Percentiles rank a stretch among this genome's conserved stretches.
phyloP scores from a whole-genome alignment of 1,140 invertebrate species.

The Macrobrachium nipponense region DNA sequence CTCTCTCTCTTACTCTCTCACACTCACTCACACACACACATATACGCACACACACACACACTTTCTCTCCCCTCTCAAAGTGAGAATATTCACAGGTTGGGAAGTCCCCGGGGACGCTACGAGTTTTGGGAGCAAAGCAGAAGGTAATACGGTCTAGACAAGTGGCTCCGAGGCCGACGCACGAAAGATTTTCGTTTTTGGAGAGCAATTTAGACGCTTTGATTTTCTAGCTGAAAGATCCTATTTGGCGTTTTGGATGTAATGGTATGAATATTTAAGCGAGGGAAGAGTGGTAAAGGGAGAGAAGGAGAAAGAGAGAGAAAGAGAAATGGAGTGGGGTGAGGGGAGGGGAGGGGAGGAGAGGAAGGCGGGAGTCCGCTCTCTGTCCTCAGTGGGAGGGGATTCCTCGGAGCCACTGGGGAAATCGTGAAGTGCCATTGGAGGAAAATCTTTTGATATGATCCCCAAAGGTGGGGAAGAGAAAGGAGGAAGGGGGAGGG shows the following conservation, averaged over 20 bases:
- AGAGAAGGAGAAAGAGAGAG: slow-evolving; percentile 5
- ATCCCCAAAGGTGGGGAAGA: neutral
- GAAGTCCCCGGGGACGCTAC: slow-evolving; percentile 14
- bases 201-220: slow-evolving; percentile 53
- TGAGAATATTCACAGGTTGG: slow-evolving; percentile 60
- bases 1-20: neutral
- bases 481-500: neutral
- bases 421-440: too few relatives aligned
- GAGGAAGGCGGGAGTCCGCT: too few relatives aligned
- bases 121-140: slow-evolving; percentile 59
- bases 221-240: slow-evolving; percentile 59
- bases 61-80: slow-evolving; percentile 44
- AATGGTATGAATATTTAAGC: slow-evolving; percentile 58
- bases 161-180: neutral
- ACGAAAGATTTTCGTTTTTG: slow-evolving; percentile 24
- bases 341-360: neutral
- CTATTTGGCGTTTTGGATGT: slow-evolving; percentile 51
- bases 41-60: neutral
- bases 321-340: neutral
- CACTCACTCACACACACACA: neutral
- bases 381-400: too few relatives aligned
- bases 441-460: too few relatives aligned
- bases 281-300: slow-evolving; percentile 13
- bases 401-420: too few relatives aligned
- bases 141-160: slow-evolving; percentile 37